These are phyloP conservation scores for Tor tambroides DNA, from an alignment of 2,113 vertebrate genomes.

Conservation along the genomic window DNA sequence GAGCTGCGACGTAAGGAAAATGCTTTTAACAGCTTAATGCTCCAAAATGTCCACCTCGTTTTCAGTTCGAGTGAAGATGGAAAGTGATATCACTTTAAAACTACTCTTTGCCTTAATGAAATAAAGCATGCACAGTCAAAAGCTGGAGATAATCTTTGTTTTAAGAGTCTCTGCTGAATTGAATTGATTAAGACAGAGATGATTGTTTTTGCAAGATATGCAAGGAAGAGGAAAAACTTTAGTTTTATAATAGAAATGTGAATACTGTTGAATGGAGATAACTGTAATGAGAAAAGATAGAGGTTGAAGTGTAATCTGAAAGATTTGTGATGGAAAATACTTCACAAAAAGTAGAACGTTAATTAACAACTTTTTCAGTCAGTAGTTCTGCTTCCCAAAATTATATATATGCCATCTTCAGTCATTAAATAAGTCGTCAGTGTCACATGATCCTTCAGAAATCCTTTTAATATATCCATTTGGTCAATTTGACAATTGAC, in stretches of 20 bases:
- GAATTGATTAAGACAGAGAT: not conserved
- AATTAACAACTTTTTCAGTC: too few species aligned
- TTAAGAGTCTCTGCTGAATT: not conserved
- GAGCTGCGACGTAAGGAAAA: conserved; percentile 47
- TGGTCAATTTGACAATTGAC: too few species aligned
- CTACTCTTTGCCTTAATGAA: conserved; percentile 26
- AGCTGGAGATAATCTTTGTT: conserved; percentile 42
- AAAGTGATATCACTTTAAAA: conserved; percentile 51
- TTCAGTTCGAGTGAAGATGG: conserved; percentile 44
- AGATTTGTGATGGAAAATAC: too few species aligned
- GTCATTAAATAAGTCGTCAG: too few species aligned
- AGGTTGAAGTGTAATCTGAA: not conserved
- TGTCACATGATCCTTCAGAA: too few species aligned
- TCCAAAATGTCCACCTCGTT: conserved; percentile 56
- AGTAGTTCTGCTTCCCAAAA: too few species aligned
- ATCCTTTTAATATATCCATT: too few species aligned
- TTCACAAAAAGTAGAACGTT: too few species aligned
- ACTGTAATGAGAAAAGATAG: not conserved
- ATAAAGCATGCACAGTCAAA: conserved; percentile 15
- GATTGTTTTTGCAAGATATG: conserved; percentile 30
- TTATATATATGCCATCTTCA: too few species aligned
- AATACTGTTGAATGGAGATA: not conserved
- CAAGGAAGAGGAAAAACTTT: not conserved
- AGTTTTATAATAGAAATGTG: not conserved
- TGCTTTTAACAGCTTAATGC: conserved; percentile 61